Conservation (phyloP, 2,797 vertebrate genomes). For the Chloroceryle inda region DNA sequence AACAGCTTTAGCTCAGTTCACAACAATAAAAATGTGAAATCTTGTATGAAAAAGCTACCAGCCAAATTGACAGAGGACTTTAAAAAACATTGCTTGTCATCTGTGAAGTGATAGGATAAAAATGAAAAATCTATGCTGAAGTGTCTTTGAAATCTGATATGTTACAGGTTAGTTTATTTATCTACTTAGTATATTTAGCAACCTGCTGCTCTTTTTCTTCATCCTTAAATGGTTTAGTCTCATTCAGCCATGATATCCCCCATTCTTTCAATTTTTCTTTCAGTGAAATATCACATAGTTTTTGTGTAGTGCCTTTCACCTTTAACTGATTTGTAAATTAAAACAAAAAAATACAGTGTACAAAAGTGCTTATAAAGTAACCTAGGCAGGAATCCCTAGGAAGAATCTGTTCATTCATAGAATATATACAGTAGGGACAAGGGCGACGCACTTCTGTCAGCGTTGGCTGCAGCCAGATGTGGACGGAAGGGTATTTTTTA, state of each 20-base stretch:
- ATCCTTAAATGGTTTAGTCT: slow-evolving; percentile 26
- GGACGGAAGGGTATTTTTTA: background rate
- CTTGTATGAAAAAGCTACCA: slow-evolving; percentile 5
- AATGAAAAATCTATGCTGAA: slow-evolving; percentile 28
- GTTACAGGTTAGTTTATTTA: slow-evolving; percentile 23
- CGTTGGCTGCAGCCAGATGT: background rate
- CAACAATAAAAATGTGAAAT: slow-evolving; percentile 26
- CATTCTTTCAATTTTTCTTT: background rate
- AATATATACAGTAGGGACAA: background rate
- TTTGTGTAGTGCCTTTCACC: background rate
- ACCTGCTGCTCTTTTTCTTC: slow-evolving; percentile 17
- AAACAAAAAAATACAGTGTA: background rate
- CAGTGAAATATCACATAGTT: background rate
- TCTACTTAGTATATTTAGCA: background rate
- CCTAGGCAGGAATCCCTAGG: background rate
- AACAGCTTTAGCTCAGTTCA: slow-evolving; percentile 20
- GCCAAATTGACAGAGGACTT: background rate
- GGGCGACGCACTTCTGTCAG: background rate
- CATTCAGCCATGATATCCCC: background rate
- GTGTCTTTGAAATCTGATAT: slow-evolving; percentile 36
- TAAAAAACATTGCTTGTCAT: slow-evolving; percentile 22
- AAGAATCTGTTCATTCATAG: background rate
- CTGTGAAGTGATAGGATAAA: slow-evolving; percentile 18
- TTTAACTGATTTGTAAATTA: background rate
- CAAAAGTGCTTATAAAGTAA: background rate